Conservation (phyloP, 1,140 invertebrate genomes). For the Drosophila murphyi region DNA sequence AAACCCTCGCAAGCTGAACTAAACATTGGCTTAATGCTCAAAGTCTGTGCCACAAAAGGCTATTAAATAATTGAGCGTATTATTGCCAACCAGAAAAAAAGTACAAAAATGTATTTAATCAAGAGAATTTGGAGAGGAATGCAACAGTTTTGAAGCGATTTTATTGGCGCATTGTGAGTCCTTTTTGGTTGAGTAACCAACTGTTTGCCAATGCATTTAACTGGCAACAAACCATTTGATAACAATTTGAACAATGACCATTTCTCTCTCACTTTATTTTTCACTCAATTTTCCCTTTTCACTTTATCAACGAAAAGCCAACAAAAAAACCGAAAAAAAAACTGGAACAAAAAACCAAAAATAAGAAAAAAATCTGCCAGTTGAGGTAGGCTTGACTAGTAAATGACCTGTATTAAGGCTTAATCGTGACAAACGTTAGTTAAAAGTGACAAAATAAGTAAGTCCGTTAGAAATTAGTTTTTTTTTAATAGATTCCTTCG, state of each 20-base stretch:
- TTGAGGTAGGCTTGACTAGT: not conserved
- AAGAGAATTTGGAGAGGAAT: constrained; percentile 12
- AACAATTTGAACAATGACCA: constrained; percentile 54
- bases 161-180: constrained; percentile 55
- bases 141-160: constrained; percentile 55
- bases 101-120: constrained; percentile 4
- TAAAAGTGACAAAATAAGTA: not conserved
- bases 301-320: constrained; percentile 1
- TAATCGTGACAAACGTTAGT: too few relatives aligned
- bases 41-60: not conserved
- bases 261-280: constrained; percentile 43
- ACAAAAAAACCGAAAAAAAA: not conserved
- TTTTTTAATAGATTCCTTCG: too few relatives aligned
- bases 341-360: not conserved
- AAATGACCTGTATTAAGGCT: not conserved
- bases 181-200: constrained; percentile 58
- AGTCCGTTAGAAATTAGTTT: not conserved
- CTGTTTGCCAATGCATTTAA: constrained; percentile 76
- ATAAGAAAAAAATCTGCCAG: not conserved
- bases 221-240: constrained; percentile 49
- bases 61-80: constrained; percentile 2
- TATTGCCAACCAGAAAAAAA: not conserved
- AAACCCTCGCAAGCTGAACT: not conserved
- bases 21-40: not conserved
- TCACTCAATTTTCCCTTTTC: constrained; percentile 24